These are phyloP conservation scores for Scaptomyza cyrtandrae DNA, from an alignment of 2,888 invertebrate genomes.

Conservation along the genomic window DNA sequence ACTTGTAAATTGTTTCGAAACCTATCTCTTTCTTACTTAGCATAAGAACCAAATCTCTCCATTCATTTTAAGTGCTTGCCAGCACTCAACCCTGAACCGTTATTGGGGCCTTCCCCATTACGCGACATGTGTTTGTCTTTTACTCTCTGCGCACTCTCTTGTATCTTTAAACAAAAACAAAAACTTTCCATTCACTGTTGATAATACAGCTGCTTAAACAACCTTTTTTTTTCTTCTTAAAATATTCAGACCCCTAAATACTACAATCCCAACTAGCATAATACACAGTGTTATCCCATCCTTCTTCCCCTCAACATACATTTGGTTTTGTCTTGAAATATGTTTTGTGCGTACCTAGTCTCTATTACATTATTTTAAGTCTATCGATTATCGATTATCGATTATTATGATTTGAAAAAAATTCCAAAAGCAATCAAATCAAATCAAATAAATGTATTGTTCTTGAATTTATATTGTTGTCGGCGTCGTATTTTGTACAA, in stretches of 20 bases:
- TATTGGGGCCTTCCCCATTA: not conserved
- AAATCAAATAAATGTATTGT: slow-evolving; percentile 41
- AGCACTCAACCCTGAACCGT: not conserved
- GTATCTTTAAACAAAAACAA: not conserved
- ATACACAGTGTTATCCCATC: slow-evolving; percentile 3
- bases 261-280: slow-evolving; percentile 25
- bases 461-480: slow-evolving; percentile 38
- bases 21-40: slow-evolving; percentile 19
- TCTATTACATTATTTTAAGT: slow-evolving; percentile 23
- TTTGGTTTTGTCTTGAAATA: slow-evolving; percentile 21
- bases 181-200: slow-evolving; percentile 16
- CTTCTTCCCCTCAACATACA: slow-evolving; percentile 12
- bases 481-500: slow-evolving; percentile 57
- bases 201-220: slow-evolving; percentile 26
- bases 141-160: slow-evolving; percentile 28
- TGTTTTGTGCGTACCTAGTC: slow-evolving; percentile 28
- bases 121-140: slow-evolving; percentile 1
- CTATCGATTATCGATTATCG: not conserved
- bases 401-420: slow-evolving; percentile 47
- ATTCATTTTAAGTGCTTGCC: slow-evolving; percentile 9
- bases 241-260: slow-evolving; percentile 8
- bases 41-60: slow-evolving; percentile 2
- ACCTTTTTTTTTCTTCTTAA: not conserved
- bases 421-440: slow-evolving; percentile 48
- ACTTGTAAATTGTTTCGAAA: slow-evolving; percentile 4